phyloP scores from a whole-genome alignment of 2,888 invertebrate species.

The Meghimatium bilineatum region DNA sequence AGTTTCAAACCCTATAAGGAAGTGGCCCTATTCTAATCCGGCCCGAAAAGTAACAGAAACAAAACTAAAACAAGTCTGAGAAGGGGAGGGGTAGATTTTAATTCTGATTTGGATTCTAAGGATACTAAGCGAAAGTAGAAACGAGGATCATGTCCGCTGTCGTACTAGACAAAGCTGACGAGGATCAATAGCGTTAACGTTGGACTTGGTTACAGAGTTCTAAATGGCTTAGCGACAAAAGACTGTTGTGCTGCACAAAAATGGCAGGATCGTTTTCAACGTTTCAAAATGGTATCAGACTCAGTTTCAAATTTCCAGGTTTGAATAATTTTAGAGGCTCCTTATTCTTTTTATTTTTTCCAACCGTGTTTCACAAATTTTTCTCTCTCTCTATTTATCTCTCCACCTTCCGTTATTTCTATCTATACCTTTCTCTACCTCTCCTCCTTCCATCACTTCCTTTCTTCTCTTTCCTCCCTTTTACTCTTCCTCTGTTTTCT shows the following conservation, averaged over 20 bases:
- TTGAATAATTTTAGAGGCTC: conserved; percentile 34
- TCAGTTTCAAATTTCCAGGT: too few relatives aligned
- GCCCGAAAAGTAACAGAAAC: not conserved
- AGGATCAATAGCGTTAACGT: conserved; percentile 23
- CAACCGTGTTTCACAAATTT: not conserved
- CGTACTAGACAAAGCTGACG: not conserved
- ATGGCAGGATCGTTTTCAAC: conserved; percentile 32
- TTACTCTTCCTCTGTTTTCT: not conserved
- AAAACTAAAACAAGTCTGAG: not conserved
- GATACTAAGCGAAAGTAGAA: not conserved
- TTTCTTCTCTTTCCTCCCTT: too few relatives aligned
- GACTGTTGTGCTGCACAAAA: not conserved
- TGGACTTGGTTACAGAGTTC: not conserved
- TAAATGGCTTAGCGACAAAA: conserved; percentile 20
- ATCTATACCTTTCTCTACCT: not conserved
- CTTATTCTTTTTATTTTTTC: not conserved
- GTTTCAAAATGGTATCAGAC: conserved; percentile 40
- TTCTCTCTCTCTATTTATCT: too few relatives aligned
- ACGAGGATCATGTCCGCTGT: conserved; percentile 1
- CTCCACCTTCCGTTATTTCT: not conserved
- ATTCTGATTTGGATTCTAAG: not conserved
- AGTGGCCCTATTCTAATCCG: conserved; percentile 1
- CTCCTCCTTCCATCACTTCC: too few relatives aligned
- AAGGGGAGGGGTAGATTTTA: not conserved
- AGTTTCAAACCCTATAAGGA: conserved; percentile 12